These are phyloP conservation scores for Cyphomyrus plagiostoma DNA, from an alignment of 2,113 vertebrate genomes.

Conservation along the genomic window DNA sequence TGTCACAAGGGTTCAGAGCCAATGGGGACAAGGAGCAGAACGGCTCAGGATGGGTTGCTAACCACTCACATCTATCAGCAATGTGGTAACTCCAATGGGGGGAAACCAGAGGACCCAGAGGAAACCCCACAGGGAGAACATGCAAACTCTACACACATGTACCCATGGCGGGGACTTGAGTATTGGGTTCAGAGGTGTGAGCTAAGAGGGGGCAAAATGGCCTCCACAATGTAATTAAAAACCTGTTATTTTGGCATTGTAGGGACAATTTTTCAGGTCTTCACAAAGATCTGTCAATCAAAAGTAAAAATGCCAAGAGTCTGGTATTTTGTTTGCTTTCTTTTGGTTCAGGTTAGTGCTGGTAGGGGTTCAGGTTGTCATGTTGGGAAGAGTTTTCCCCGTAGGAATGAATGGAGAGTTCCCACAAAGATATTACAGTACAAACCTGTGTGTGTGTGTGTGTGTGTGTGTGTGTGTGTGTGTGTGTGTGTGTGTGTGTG, in stretches of 20 bases:
- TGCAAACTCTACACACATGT: not conserved
- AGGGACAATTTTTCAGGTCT: too few relatives aligned
- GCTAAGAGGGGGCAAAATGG: not conserved
- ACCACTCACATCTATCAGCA: not conserved
- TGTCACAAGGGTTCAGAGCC: not conserved
- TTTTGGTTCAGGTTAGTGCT: too few relatives aligned
- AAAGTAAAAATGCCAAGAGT: too few relatives aligned
- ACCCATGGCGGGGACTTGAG: not conserved
- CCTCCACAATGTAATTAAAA: too few relatives aligned
- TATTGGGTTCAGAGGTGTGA: not conserved
- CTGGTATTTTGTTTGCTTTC: too few relatives aligned
- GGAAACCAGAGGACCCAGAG: not conserved
- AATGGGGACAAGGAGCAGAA: not conserved
- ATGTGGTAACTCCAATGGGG: not conserved
- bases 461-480: not conserved
- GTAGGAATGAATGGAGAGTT: too few relatives aligned
- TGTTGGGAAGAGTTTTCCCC: too few relatives aligned
- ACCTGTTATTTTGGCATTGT: too few relatives aligned
- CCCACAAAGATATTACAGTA: not conserved
- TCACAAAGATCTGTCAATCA: too few relatives aligned
- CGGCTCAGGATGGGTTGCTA: not conserved
- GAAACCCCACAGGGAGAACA: not conserved
- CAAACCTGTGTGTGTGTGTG: not conserved
- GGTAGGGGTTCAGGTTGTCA: too few relatives aligned
- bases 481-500: not conserved